phyloP scores from a whole-genome alignment of 2,797 vertebrate genomes.

The Chaunax sp. region DNA sequence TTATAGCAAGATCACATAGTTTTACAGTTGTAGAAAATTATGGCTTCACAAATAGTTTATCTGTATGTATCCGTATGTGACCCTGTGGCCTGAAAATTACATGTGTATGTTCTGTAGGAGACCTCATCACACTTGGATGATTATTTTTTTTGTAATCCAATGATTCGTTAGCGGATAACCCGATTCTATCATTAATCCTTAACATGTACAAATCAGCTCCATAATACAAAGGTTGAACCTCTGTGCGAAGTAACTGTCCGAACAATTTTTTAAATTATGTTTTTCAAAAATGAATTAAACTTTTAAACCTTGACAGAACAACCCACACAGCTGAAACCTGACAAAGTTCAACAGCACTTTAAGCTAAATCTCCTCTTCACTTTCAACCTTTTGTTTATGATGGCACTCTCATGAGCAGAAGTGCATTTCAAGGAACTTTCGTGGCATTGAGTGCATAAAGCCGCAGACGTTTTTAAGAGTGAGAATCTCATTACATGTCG shows the following conservation, averaged over 20 bases:
- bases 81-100: too few relatives aligned
- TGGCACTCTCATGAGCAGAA: slow-evolving; percentile 25
- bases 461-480: slow-evolving; percentile 41
- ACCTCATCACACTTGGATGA: too few relatives aligned
- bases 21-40: neutral
- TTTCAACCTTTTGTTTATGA: slow-evolving; percentile 51
- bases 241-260: too few relatives aligned
- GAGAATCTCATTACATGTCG: slow-evolving; percentile 50
- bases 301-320: slow-evolving; percentile 34
- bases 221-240: too few relatives aligned
- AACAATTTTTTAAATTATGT: slow-evolving; percentile 23
- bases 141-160: too few relatives aligned
- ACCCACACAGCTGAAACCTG: slow-evolving; percentile 19
- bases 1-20: neutral
- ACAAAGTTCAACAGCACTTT: slow-evolving; percentile 40
- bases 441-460: slow-evolving; percentile 31
- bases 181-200: too few relatives aligned
- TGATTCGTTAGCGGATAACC: too few relatives aligned
- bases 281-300: slow-evolving; percentile 31
- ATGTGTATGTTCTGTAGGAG: too few relatives aligned
- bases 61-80: too few relatives aligned
- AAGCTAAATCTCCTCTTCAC: slow-evolving; percentile 18
- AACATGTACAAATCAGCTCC: too few relatives aligned
- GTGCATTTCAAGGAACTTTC: slow-evolving; percentile 57
- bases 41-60: neutral